Evolutionary conservation across 2,797 vertebrate species (phyloP), one percentile per base, ranked within the genome.

Genomic region (Cheirogaleus major): DNA sequence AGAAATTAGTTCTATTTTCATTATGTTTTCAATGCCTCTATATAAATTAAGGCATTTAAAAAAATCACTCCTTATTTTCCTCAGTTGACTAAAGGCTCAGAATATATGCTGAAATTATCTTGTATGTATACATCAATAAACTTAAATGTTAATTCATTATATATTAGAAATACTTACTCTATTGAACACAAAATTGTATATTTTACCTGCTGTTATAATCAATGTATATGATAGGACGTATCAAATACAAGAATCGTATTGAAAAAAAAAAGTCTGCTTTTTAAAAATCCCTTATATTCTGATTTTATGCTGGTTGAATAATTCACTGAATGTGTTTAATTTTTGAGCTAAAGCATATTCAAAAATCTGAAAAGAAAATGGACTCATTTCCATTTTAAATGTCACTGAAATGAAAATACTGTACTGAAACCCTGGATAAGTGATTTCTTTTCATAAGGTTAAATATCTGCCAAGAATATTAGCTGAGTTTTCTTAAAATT

Each of bases 391-490:
- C 94, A 98, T 96, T 95, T 97, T 96, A 96, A 96, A 97, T 97
- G 97, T 95, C 93, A 98, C 55, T 48, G 78, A 97, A 97, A 95
- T 96, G 73, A 96, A 97, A 98, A 97, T 79, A 86, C 94, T 79
- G 22, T 78, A 86, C 85, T 65, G 15, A 96, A 97, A 73, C 92
- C 85, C 73, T 89, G 50, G 83, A 59, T 96, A 98, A 92, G 75
- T 96, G 85, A 93, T 97, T 95, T 97, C 57, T 41, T 97, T 97
- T 95, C 78, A 94, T 95, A 92, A 95, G 96, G 95, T 97, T 96
- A 97, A 97, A 97, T 96, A 95, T 95, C 93, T 98, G 87, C 92
- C 96, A 96, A 93, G 96, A 96, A 96, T 94, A 94, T 96, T 97
- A 97, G 93, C 70, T 89, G 52, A 95, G 59, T 91, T 96, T 94